Base-by-base conservation (phyloP, 2,888 invertebrate genomes). In the Euzetes globulus region DNA sequence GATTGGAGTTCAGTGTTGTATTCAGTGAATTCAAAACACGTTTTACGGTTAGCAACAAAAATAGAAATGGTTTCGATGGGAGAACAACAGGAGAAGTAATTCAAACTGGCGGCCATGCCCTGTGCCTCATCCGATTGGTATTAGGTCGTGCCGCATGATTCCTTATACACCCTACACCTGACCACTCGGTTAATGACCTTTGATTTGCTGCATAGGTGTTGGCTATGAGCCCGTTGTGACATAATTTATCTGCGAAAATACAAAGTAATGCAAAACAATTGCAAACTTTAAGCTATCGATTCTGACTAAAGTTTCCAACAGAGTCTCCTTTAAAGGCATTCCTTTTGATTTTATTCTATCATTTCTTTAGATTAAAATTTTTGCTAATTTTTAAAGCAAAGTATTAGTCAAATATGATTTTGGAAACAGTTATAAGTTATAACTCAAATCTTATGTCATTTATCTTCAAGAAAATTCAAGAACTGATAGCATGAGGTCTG, bases 161-260 rank as follows among this genome's bases (percentile, higher is more conserved):
- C 63, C 63, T 63, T 17, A 63, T 63, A 63, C 63, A 22, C 63
- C 47, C 63, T 63, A 19, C 33, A 33, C 33, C 63, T 63, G 63
- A 29, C 33, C 63, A 33, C 17, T 11, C 13, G 63, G 27, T 63
- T 9, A 29, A 29, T 63, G 63, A 63, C 33, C 63, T 63, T 29
- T 63, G 29, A 29, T 29, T 29, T 63, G 63, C 27, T 29, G 29
- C 33, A 29, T 33, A 63, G 63, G 63, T 63, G 63, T 63, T 63
- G 27, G 9, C 33, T 29, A 13, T 11, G n/a, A 33, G 33, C 33
- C 33, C 33, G 5, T 4, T 33, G 22, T 55, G 25, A 55, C 19
- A 22, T 22, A 55, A 55, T 22, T 25, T 55, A 55, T 6, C 7
- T 47, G 5, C 47, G 13, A 47, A n/a, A 41, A 41, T 41, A 9